Base-by-base conservation (phyloP, 2,888 invertebrate genomes). In the Caenorhabditis virilis region DNA sequence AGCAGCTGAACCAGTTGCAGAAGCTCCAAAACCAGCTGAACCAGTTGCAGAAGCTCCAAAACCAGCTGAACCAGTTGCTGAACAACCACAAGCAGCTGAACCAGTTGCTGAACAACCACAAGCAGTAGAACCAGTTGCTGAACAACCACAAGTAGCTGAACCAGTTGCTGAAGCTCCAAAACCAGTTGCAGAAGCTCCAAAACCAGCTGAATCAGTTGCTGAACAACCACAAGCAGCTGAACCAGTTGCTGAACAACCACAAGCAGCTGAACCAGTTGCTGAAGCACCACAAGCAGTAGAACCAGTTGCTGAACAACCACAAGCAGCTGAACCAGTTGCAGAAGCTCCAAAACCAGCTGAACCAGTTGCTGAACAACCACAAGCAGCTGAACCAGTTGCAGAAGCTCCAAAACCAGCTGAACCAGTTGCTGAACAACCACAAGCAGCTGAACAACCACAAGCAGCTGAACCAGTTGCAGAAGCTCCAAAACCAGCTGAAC, bases 121-220 rank as follows among this genome's bases (percentile, higher is more conserved):
- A 23, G 30, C 39, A 30, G 48, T 20, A 6, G 18, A 62, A 30
- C 36, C 26, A 5, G 38, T 26, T 3, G 23, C 60, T 23, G 47
- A 43, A 60, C 25, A 30, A 23, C 6, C 42, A 16, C 41, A 49
- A 23, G n/a, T 2, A 35, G 43, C 15, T 23, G 43, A 68, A 45
- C 41, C 22, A 46, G 60, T 63, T 13, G 30, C 18, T 30, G 64
- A 61, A 53, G 41, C 25, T n/a, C 25, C 38, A 15, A 60, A 38
- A 18, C 35, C 63, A 25, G 36, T 23, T 9, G 39, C 51, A 47
- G 38, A 47, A 54, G 9, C 30, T n/a, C n/a, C n/a, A 16, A 38
- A 33, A 22, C 36, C 7, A 41, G 20, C 18, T 18, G 39, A 38
- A 33, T 39, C 54, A 54, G 47, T 54, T 15, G 36, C 13, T 6